phyloP scores from a whole-genome alignment of 2,113 vertebrate genomes.

The Lucifuga dentata region DNA sequence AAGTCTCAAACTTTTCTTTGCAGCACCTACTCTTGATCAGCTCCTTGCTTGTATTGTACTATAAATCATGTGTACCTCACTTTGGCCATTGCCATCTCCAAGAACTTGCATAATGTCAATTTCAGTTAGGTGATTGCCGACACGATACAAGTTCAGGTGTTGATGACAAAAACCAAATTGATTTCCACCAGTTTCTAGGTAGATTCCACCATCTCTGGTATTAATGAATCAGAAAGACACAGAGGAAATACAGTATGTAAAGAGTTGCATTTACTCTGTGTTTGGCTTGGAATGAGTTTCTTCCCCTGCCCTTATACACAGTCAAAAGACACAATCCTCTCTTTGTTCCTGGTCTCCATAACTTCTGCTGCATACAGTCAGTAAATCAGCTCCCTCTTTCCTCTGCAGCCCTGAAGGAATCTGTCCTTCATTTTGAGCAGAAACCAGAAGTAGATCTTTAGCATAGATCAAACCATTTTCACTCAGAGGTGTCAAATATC shows the following conservation, averaged over 20 bases:
- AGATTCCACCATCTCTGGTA: too few species aligned
- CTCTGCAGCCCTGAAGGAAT: too few species aligned
- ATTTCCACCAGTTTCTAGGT: too few species aligned
- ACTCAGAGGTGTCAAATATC: constrained; percentile 33
- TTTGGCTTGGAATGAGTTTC: constrained; percentile 20
- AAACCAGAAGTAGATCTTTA: constrained; percentile 10
- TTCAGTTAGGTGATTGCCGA: too few species aligned
- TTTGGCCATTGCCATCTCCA: too few species aligned
- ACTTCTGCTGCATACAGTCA: constrained; percentile 4
- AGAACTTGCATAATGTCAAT: too few species aligned
- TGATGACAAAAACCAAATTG: too few species aligned
- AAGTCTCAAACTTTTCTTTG: too few species aligned
- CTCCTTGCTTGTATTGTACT: too few species aligned
- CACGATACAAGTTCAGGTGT: too few species aligned
- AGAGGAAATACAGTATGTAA: constrained; percentile 10
- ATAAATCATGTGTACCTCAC: too few species aligned
- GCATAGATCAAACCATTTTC: constrained; percentile 18
- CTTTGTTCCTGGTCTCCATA: constrained; percentile 31
- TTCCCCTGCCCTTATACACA: background rate
- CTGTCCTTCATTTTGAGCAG: background rate
- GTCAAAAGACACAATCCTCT: constrained; percentile 31
- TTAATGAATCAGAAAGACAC: constrained; percentile 5
- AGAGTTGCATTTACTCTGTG: constrained; percentile 47
- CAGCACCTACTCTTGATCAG: too few species aligned
- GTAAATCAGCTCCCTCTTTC: constrained; percentile 29